Base-by-base conservation (phyloP, 2,888 invertebrate genomes). In the Philereme transversata region DNA sequence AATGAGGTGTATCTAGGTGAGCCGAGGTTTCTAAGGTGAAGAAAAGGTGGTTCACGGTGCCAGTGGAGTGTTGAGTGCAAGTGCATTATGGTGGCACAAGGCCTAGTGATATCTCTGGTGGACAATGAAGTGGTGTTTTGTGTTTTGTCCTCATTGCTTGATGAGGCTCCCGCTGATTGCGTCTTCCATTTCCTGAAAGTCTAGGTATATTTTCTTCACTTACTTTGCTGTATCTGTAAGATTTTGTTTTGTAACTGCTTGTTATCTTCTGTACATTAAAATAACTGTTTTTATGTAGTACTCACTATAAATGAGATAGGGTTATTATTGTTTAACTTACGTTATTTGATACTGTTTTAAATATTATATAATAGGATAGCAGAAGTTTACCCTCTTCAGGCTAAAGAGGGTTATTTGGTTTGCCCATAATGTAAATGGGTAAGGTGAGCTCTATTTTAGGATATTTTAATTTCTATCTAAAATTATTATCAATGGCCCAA, bases 1-100 rank as follows among this genome's bases (percentile, higher is more conserved):
- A 84, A 82, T 78, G 81, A 83, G 87, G 88, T 88, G 88, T 86
- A 86, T 86, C 79, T 90, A 90, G 90, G 86, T 89, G 88, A 75
- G 81, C 60, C 78, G 78, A 84, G 80, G 76, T 83, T 69, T 74
- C 76, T 78, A 81, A 78, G 76, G 79, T 84, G 76, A 80, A 81
- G 80, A 82, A 65, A 76, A 76, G 83, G 86, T 88, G 88, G 81
- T 78, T 75, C 79, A 79, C 82, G 72, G 86, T 90, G 89, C 76
- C 77, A 79, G 82, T 82, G 81, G 81, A 80, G 83, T 84, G 82
- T 75, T 81, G 76, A 82, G 84, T 84, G 84, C 78, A 78, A 82
- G 83, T 82, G 80, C 67, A 70, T 70, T 62, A 66, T 73, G 66
- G 67, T 54, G 70, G 69, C 70, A 68, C 66, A 60, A 68, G 63